Percentiles rank a stretch among this genome's conserved stretches.
These are phyloP conservation scores for Malurus cyaneus DNA, from an alignment of 2,113 vertebrate genomes.

Conservation along the genomic window DNA sequence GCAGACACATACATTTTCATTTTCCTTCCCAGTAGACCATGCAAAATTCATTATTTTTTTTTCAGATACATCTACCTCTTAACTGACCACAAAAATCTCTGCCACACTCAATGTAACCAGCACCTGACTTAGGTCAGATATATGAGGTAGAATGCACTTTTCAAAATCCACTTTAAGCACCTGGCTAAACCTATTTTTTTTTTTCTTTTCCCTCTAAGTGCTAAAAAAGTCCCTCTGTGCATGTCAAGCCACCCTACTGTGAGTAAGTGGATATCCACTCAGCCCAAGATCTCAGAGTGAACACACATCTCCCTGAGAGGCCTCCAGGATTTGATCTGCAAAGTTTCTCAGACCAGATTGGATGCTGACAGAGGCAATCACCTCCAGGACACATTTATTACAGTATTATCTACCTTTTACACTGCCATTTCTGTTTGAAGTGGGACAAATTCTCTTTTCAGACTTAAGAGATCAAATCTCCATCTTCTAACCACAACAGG, in stretches of 20 bases:
- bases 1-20: conserved; percentile 25
- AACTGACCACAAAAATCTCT: not conserved
- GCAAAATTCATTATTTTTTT: not conserved
- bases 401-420: not conserved
- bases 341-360: not conserved
- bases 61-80: not conserved
- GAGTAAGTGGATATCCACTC: not conserved
- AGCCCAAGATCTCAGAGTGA: not conserved
- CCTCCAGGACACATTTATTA: not conserved
- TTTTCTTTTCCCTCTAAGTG: not conserved
- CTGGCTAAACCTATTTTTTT: not conserved
- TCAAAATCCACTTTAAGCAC: not conserved
- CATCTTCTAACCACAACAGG: not conserved
- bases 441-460: not conserved
- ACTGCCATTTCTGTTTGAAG: not conserved
- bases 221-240: not conserved
- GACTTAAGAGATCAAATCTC: not conserved
- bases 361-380: not conserved
- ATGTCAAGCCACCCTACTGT: not conserved
- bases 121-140: not conserved
- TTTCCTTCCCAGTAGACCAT: not conserved
- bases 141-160: not conserved
- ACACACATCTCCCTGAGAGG: not conserved
- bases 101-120: not conserved
- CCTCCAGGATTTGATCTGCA: not conserved